Conservation (phyloP, 2,888 invertebrate genomes). For the Thera obeliscata region DNA sequence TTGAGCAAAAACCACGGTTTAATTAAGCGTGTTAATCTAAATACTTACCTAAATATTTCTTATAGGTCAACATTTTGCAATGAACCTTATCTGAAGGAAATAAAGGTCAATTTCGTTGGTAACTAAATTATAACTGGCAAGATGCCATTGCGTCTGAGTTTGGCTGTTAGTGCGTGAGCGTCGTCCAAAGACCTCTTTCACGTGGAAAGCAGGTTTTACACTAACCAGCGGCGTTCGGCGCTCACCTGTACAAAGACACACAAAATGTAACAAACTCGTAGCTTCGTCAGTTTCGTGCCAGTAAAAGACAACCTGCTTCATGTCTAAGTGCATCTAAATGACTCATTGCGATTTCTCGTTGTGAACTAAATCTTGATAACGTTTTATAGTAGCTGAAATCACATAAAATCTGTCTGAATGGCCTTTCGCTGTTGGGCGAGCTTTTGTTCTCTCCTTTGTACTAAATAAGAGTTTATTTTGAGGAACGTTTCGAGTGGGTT, state of each 20-base stretch:
- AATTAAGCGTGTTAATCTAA: constrained; percentile 27
- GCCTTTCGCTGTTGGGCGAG: constrained; percentile 21
- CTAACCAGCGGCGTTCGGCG: not conserved
- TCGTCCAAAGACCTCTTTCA: constrained; percentile 21
- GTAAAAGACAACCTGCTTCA: not conserved
- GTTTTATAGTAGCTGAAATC: constrained; percentile 29
- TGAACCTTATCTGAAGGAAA: constrained; percentile 43
- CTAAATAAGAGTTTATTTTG: constrained; percentile 23
- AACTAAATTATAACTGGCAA: constrained; percentile 45
- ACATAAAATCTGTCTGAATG: constrained; percentile 27
- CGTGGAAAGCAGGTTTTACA: constrained; percentile 9
- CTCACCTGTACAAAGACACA: not conserved
- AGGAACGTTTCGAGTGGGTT: not conserved
- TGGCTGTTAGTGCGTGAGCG: constrained; percentile 47
- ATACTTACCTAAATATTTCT: constrained; percentile 34
- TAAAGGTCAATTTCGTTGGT: constrained; percentile 43
- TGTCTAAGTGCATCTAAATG: constrained; percentile 44
- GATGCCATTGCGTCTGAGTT: constrained; percentile 46
- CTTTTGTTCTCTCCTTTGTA: constrained; percentile 27
- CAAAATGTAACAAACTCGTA: not conserved
- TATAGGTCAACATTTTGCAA: constrained; percentile 31
- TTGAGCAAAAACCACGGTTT: constrained; percentile 29
- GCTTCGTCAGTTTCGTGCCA: not conserved
- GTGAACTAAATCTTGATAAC: constrained; percentile 32
- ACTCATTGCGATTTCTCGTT: constrained; percentile 43